Conservation (phyloP, 2,797 vertebrate genomes). For the Schizothorax lantsangensis region DNA sequence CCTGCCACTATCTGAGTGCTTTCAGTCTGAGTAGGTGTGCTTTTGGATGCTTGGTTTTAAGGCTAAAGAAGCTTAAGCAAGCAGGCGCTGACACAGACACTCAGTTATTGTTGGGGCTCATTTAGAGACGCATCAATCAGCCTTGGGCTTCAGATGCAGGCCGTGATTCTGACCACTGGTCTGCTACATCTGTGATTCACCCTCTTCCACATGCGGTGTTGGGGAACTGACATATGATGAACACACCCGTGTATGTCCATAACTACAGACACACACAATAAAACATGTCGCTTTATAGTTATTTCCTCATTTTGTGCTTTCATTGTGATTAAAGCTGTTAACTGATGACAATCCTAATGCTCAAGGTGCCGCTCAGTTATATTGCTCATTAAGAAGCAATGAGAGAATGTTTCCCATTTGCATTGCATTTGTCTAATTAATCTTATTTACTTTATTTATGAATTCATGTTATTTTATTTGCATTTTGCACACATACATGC, state of each 20-base stretch:
- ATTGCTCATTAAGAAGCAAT: background rate
- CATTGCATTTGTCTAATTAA: background rate
- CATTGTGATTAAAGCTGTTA: background rate
- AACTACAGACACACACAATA: background rate
- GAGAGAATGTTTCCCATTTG: background rate
- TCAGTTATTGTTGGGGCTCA: constrained; percentile 52
- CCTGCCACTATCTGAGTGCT: constrained; percentile 38
- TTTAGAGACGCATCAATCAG: constrained; percentile 56
- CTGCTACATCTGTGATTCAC: background rate
- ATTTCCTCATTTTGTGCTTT: background rate
- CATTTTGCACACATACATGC: background rate
- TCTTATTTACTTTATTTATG: background rate
- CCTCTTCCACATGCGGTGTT: background rate
- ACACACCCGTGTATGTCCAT: background rate
- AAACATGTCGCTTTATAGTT: background rate
- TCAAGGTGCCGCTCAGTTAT: background rate
- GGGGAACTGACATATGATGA: background rate
- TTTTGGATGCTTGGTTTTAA: constrained; percentile 32
- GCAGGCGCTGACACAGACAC: constrained; percentile 40
- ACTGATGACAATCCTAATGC: background rate
- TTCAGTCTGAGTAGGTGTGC: constrained; percentile 56
- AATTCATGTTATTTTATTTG: background rate
- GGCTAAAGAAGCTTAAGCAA: constrained; percentile 53
- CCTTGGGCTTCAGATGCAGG: constrained; percentile 10
- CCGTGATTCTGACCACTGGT: constrained; percentile 8